These are phyloP conservation scores for Fissipunctia ypsillon DNA, from an alignment of 2,888 invertebrate genomes.

Conservation along the genomic window DNA sequence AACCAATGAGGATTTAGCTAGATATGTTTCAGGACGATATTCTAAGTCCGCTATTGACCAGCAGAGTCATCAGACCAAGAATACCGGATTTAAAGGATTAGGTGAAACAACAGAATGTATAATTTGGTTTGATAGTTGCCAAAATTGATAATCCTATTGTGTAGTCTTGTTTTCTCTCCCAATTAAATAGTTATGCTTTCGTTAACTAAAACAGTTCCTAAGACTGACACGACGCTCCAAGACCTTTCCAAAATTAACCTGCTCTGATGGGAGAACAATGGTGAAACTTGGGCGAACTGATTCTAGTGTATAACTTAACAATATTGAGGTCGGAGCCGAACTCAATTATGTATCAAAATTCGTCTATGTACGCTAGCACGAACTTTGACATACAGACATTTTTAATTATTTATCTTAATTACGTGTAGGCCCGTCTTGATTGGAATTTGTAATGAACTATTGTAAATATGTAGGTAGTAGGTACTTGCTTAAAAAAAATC, in stretches of 20 bases:
- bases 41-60: background rate
- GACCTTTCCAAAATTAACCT: conserved; percentile 34
- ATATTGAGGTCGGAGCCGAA: conserved; percentile 22
- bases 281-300: conserved; percentile 39
- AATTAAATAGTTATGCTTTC: conserved; percentile 45
- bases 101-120: background rate
- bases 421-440: conserved; percentile 1
- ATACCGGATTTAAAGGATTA: background rate
- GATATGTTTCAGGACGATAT: background rate
- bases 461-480: conserved; percentile 6
- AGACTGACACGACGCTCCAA: conserved; percentile 11
- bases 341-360: conserved; percentile 13
- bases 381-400: conserved; percentile 6
- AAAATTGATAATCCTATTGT: conserved; percentile 1
- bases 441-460: background rate
- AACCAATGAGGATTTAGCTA: background rate
- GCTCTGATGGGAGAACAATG: conserved; percentile 47
- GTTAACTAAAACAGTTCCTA: conserved; percentile 8
- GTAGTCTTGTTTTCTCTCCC: conserved; percentile 32
- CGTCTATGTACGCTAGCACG: background rate
- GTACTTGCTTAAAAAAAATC: conserved; percentile 7
- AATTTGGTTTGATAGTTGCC: background rate
- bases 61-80: background rate
- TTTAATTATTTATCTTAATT: conserved; percentile 17
- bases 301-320: conserved; percentile 4